Evolutionary conservation across 2,888 invertebrate genomes (phyloP).

Genomic region (Blomia tropicalis): DNA sequence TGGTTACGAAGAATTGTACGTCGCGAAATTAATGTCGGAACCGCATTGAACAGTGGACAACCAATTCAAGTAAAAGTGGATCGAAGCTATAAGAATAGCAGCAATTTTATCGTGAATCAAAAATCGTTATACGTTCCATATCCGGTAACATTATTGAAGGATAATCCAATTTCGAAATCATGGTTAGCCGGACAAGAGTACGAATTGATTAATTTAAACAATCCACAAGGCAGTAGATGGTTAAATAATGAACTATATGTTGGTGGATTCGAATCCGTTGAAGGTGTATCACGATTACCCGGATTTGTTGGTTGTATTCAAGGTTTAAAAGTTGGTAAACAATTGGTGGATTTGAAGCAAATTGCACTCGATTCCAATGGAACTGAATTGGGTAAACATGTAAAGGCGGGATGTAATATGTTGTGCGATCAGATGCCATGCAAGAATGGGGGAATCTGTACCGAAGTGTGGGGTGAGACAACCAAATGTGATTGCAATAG

Average conservation of each 20-base stretch:
- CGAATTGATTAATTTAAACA: constrained; percentile 71
- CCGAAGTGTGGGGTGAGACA: constrained; percentile 70
- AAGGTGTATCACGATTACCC: constrained; percentile 47
- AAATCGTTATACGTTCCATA: constrained; percentile 50
- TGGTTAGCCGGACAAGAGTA: constrained; percentile 45
- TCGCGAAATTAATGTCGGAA: constrained; percentile 53
- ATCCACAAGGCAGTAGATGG: constrained; percentile 52
- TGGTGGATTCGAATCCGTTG: constrained; percentile 64
- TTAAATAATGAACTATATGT: constrained; percentile 42
- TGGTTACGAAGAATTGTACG: constrained; percentile 43
- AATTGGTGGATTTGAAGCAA: constrained; percentile 33
- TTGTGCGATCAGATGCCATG: constrained; percentile 74
- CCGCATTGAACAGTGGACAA: constrained; percentile 42
- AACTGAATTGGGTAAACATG: neutral
- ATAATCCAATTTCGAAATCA: constrained; percentile 55
- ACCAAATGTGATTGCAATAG: constrained; percentile 73
- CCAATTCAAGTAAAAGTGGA: constrained; percentile 76
- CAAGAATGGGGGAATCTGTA: constrained; percentile 68
- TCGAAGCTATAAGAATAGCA: constrained; percentile 48
- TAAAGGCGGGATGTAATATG: constrained; percentile 59
- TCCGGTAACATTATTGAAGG: constrained; percentile 51
- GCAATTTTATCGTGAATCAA: constrained; percentile 65
- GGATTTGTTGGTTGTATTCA: constrained; percentile 73
- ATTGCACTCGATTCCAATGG: neutral
- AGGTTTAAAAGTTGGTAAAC: constrained; percentile 66